Percentiles rank a stretch among this genome's conserved stretches.
phyloP scores from a whole-genome alignment of 2,888 invertebrate genomes.

The Sesamia inferens region DNA sequence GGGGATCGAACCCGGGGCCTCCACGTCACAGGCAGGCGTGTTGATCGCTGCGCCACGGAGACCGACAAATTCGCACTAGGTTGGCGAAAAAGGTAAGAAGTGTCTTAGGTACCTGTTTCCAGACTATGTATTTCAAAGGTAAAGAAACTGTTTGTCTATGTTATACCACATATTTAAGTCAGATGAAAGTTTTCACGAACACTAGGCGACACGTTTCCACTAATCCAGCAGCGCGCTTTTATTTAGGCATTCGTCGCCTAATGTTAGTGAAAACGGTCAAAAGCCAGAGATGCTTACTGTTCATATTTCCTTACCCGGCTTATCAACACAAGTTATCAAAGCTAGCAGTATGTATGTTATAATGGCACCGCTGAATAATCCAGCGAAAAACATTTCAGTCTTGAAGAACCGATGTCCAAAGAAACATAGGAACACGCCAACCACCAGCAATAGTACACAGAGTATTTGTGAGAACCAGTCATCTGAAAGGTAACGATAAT shows the following conservation, averaged over 20 bases:
- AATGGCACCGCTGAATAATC: constrained; percentile 90
- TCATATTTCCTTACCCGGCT: constrained; percentile 63
- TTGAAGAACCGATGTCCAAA: constrained; percentile 92
- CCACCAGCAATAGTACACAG: constrained; percentile 88
- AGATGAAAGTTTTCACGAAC: not conserved
- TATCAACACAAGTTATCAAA: constrained; percentile 69
- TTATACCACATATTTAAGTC: too few species aligned
- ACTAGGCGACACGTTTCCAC: not conserved
- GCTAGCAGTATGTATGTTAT: constrained; percentile 88
- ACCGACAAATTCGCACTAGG: not conserved
- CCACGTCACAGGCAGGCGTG: too few species aligned
- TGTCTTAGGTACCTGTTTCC: too few species aligned
- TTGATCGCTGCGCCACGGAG: too few species aligned
- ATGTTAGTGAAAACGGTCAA: not conserved
- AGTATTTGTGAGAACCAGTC: constrained; percentile 86
- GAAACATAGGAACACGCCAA: constrained; percentile 91
- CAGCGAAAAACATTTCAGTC: constrained; percentile 90
- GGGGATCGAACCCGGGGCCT: too few species aligned
- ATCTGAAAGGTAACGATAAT: constrained; percentile 69
- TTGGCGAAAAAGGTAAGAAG: not conserved
- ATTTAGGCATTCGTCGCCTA: not conserved
- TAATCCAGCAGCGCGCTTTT: not conserved
- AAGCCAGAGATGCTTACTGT: not conserved
- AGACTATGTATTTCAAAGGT: not conserved
- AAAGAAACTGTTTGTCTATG: not conserved